Evolutionary conservation across 2,888 invertebrate genomes (phyloP), one percentile per base, ranked within the genome.

Genomic region (Drosophila nigritarsus): DNA sequence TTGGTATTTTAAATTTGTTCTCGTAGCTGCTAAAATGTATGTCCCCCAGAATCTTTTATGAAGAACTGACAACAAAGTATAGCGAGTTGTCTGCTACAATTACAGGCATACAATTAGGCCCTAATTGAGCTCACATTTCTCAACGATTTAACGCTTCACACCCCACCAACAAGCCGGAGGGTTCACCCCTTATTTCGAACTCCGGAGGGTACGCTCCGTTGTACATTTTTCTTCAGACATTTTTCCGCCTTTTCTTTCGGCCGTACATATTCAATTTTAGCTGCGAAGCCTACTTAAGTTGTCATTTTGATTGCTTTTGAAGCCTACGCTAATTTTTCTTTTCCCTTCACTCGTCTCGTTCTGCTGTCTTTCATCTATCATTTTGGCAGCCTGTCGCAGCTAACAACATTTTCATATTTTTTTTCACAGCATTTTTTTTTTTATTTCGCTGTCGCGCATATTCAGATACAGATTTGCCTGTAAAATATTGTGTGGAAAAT

Each of bases 231-330:
- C 34, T 30, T 4, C 45, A 9, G 3, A 9, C 49, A 53, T 51
- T 72, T 70, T 64, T 49, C 15, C 18, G 60, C 9, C 65, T 48
- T 80, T 60, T 53, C 63, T 65, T 67, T 76, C 20, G 38, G 9
- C 32, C 30, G 58, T 62, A 42, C 49, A 49, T 68, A 62, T 78
- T 78, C 67, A 68, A 78, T 71, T 71, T 59, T 73, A 73, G 63
- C 49, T 70, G 73, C 34, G 87, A 89, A 88, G 78, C 90, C 89
- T 87, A 86, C 90, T 87, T 90, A 90, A 90, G 79, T 87, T 87
- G 89, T 87, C 89, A 90, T 83, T 83, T 86, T 87, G 87, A 87
- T 87, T 87, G 89, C 87, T 90, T 87, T 90, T 90, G 83, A 88
- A 82, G 84, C 84, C 79, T 62, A 76, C 75, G 89, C 79, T 85